phyloP scores from a whole-genome alignment of 2,888 invertebrate genomes.

The Heteromurus nitidus region DNA sequence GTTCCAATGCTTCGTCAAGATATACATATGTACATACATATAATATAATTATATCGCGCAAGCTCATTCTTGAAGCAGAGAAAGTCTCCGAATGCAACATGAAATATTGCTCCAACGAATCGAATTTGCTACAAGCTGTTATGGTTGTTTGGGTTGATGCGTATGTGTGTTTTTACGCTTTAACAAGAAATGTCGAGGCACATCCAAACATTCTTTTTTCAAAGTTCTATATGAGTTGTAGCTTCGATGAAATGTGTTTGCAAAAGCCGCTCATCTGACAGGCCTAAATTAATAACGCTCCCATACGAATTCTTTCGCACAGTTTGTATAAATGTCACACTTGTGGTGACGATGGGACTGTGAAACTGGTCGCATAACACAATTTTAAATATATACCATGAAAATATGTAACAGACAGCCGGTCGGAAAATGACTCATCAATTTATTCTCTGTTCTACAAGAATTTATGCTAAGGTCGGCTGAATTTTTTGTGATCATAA shows the following conservation, averaged over 20 bases:
- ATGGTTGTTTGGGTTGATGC: not conserved
- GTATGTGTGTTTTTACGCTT: slow-evolving; percentile 5
- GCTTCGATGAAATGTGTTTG: slow-evolving; percentile 33
- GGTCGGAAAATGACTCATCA: too few species aligned
- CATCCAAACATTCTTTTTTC: not conserved
- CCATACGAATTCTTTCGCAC: not conserved
- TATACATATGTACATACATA: too few species aligned
- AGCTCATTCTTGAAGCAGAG: slow-evolving; percentile 36
- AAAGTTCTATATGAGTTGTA: not conserved
- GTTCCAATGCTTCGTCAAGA: too few species aligned
- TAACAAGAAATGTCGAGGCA: not conserved
- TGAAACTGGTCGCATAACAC: not conserved
- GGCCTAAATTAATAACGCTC: slow-evolving; percentile 45
- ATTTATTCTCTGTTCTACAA: too few species aligned
- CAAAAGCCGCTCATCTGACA: slow-evolving; percentile 47
- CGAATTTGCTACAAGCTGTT: slow-evolving; percentile 16
- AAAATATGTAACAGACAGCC: too few species aligned
- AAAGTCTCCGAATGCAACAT: slow-evolving; percentile 21
- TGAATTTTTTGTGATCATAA: too few species aligned
- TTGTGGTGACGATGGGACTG: slow-evolving; percentile 21
- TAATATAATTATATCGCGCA: too few species aligned
- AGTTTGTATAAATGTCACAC: slow-evolving; percentile 33
- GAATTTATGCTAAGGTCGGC: too few species aligned
- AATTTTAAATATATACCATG: too few species aligned
- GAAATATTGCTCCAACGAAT: slow-evolving; percentile 39